A percentile compares a stretch with the other conserved stretches of the same genome.
Evolutionary conservation across 2,797 vertebrate species (phyloP).

Genomic region (Cyclopterus lumpus): DNA sequence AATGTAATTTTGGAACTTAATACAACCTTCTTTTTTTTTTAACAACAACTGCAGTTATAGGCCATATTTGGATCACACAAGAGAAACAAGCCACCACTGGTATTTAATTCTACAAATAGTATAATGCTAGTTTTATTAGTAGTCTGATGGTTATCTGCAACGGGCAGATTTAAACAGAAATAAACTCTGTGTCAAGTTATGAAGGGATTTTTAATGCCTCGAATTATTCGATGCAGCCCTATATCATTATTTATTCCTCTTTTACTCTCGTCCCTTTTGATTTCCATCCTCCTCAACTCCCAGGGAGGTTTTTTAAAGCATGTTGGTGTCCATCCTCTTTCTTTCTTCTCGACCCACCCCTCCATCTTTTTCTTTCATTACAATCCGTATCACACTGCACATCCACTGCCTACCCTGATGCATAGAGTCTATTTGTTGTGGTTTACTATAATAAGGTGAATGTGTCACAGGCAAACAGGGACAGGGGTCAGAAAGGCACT

Average conservation of each 20-base stretch:
- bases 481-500: constrained; percentile 33
- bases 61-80: background rate
- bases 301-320: background rate
- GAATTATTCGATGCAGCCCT: background rate
- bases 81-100: background rate
- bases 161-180: background rate
- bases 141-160: background rate
- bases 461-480: constrained; percentile 48
- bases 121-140: background rate
- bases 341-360: constrained; percentile 2
- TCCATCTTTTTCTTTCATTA: background rate
- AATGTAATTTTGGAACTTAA: background rate
- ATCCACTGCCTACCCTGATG: constrained; percentile 15
- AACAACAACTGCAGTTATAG: background rate
- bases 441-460: constrained; percentile 76
- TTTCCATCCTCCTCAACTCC: background rate
- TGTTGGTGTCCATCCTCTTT: constrained; percentile 11
- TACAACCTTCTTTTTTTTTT: too few species aligned
- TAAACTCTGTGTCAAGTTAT: background rate
- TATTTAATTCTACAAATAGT: background rate
- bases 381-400: constrained; percentile 7
- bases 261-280: background rate
- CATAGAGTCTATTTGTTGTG: constrained; percentile 51
- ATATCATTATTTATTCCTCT: background rate
- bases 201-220: background rate